Evolutionary conservation across 1,140 invertebrate species (phyloP), one percentile per base, ranked within the genome.

Genomic region (Nautilus pompilius): DNA sequence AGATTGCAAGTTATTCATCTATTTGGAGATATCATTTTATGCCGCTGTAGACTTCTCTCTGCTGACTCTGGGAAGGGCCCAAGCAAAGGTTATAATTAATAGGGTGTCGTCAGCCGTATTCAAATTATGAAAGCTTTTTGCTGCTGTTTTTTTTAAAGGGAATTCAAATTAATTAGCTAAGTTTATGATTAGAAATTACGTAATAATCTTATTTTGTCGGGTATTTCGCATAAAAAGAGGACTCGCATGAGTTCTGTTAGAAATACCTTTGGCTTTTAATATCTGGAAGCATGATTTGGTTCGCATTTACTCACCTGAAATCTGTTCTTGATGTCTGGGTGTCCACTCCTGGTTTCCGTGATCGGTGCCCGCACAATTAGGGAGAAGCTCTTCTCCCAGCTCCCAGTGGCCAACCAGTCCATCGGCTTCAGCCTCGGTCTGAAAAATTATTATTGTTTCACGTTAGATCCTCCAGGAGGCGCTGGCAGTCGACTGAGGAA

Each of bases 371-470:
- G 49, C 28, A 67, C 74, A 76, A 17, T 66, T 59, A 3, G 63
- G 63, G 20, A 59, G 49, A 10, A 65, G 48, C n/a, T 53, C 58
- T 20, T 71, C 68, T 17, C 72, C 74, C 13, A 74, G 54, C 58
- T 74, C 74, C 65, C 70, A 76, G 34, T 76, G 72, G 5, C 68
- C 72, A 0, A 76, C 72, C 15, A 76, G 58, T 45, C 72, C 72
- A n/a, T 65, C 34, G 51, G 58, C 20, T 32, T 67, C 13, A 0
- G 73, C 73, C 41, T 75, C 69, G 3, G 29, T 45, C 73, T 75
- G 34, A 20, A 33, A 22, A 57, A n/a, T n/a, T n/a, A n/a, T n/a
- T n/a, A n/a, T n/a, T n/a, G n/a, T n/a, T n/a, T n/a, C n/a, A n/a
- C n/a, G n/a, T n/a, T n/a, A n/a, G n/a, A n/a, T n/a, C n/a, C n/a